phyloP scores from a whole-genome alignment of 2,888 invertebrate species.

The Branchinecta sandiegonensis region DNA sequence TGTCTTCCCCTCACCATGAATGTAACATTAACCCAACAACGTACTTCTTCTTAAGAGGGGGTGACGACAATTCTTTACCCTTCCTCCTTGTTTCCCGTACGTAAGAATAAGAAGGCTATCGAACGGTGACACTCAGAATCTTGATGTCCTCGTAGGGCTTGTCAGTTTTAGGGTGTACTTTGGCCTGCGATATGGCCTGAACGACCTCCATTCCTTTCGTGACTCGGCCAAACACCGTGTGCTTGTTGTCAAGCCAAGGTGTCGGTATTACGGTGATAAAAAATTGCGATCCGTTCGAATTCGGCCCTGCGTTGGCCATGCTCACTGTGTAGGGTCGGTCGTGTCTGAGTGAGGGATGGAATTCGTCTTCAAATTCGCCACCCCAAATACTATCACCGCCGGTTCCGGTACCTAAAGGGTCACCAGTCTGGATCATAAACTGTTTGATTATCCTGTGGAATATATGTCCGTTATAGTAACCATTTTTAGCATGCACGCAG shows the following conservation, averaged over 20 bases:
- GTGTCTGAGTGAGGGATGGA: slow-evolving; percentile 71
- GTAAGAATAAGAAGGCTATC: slow-evolving; percentile 36
- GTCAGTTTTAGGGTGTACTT: slow-evolving; percentile 94
- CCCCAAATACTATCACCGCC: slow-evolving; percentile 99
- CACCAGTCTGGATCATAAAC: slow-evolving; percentile 49
- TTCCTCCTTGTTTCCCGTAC: no score
- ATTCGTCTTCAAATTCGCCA: slow-evolving; percentile 96
- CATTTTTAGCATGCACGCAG: slow-evolving; percentile 88
- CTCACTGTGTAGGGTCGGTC: slow-evolving; percentile 94
- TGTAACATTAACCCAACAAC: no score
- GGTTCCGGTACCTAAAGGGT: slow-evolving; percentile 70
- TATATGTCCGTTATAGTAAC: slow-evolving; percentile 88
- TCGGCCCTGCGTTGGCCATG: slow-evolving; percentile 97
- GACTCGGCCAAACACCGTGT: slow-evolving; percentile 92
- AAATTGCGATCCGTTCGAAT: slow-evolving; percentile 97
- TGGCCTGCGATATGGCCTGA: slow-evolving; percentile 85
- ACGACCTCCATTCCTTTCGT: slow-evolving; percentile 93
- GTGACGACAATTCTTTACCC: no score
- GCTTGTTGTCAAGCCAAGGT: slow-evolving; percentile 98
- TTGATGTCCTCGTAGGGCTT: slow-evolving; percentile 92
- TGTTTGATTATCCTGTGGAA: slow-evolving; percentile 92
- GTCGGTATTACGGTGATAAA: slow-evolving; percentile 93
- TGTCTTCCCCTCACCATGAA: no score
- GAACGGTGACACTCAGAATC: slow-evolving; percentile 71
- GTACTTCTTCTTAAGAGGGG: no score